These are phyloP conservation scores for Eristalinus sepulchralis DNA, from an alignment of 2,888 invertebrate genomes.

Conservation along the genomic window DNA sequence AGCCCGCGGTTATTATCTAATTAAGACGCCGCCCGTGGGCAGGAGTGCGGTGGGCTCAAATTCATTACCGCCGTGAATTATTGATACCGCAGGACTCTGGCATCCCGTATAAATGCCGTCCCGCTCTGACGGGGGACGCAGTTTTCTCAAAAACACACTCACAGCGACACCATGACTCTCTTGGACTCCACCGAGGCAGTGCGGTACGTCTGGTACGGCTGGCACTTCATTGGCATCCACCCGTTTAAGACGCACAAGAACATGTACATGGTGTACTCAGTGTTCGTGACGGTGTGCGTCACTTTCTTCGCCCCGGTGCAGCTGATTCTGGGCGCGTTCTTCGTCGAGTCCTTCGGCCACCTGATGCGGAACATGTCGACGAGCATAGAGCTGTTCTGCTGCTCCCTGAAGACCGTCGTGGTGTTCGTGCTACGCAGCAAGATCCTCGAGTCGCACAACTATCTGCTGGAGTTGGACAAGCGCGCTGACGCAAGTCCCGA, in stretches of 20 bases:
- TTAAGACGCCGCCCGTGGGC: neutral
- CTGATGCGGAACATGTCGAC: conserved; percentile 71
- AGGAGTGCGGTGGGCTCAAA: conserved; percentile 8
- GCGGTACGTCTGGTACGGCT: conserved; percentile 68
- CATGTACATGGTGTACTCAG: conserved; percentile 66
- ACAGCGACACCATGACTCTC: conserved; percentile 1
- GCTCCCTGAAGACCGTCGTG: conserved; percentile 57
- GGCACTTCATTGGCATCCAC: conserved; percentile 70
- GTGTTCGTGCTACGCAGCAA: conserved; percentile 28
- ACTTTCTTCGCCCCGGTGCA: conserved; percentile 43
- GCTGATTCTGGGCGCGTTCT: conserved; percentile 39
- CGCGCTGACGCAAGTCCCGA: conserved; percentile 42
- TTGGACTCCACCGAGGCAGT: conserved; percentile 69
- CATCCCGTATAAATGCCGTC: conserved; percentile 28
- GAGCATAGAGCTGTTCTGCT: conserved; percentile 61
- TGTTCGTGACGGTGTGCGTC: conserved; percentile 30
- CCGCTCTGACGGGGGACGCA: neutral
- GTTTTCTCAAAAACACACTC: neutral
- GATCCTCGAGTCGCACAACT: conserved; percentile 40
- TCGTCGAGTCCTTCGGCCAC: conserved; percentile 55
- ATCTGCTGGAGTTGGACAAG: conserved; percentile 63
- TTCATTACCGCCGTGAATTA: conserved; percentile 13
- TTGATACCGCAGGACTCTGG: neutral
- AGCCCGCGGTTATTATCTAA: conserved; percentile 1
- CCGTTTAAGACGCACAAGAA: conserved; percentile 45